Percentiles rank a stretch among this genome's conserved stretches.
phyloP scores from a whole-genome alignment of 2,797 vertebrate species.

The Clarias fuscus region DNA sequence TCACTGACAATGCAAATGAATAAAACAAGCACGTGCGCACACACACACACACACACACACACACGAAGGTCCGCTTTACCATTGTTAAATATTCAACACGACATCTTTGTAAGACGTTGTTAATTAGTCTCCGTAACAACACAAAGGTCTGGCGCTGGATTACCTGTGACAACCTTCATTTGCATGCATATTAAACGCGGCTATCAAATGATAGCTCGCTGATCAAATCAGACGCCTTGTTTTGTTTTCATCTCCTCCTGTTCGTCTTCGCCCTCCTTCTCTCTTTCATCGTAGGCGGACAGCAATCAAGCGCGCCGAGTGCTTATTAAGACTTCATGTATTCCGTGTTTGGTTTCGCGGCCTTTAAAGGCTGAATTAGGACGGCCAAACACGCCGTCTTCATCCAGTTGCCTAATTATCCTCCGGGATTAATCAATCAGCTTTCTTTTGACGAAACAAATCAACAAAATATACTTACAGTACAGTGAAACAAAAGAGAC shows the following conservation, averaged over 20 bases:
- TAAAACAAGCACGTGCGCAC: conserved; percentile 65
- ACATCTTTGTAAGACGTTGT: conserved; percentile 78
- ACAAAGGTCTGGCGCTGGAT: conserved; percentile 72
- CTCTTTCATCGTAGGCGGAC: conserved; percentile 22
- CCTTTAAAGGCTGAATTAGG: conserved; percentile 32
- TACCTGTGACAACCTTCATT: conserved; percentile 66
- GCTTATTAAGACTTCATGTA: conserved; percentile 50
- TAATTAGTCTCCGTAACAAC: conserved; percentile 77
- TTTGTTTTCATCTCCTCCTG: conserved; percentile 40
- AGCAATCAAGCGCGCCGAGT: conserved; percentile 28
- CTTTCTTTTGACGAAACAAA: not conserved
- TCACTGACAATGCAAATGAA: conserved; percentile 74
- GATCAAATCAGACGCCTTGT: conserved; percentile 60
- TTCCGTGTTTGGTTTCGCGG: conserved; percentile 24
- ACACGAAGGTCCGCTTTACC: conserved; percentile 64
- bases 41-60: conserved; percentile 67
- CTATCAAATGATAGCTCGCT: conserved; percentile 54
- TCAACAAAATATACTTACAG: not conserved
- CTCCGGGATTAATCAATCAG: not conserved
- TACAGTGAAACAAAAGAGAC: not conserved
- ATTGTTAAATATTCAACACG: conserved; percentile 81
- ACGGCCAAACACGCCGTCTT: not conserved
- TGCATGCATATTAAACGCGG: conserved; percentile 61
- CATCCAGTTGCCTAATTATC: conserved; percentile 5
- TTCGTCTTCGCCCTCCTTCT: not conserved